Evolutionary conservation across 2,888 invertebrate species (phyloP).

Genomic region (Laothoe populi): DNA sequence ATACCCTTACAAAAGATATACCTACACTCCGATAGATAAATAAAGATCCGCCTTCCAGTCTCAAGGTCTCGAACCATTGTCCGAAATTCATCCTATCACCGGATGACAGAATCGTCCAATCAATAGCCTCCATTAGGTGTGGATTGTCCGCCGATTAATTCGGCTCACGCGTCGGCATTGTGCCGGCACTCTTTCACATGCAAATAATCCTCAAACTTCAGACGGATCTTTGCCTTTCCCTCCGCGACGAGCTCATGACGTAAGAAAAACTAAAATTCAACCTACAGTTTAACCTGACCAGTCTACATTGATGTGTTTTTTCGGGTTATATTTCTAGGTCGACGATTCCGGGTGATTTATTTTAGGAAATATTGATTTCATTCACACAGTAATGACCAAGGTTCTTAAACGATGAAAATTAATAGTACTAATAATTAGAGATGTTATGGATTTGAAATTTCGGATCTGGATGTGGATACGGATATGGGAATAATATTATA

Average conservation of each 20-base stretch:
- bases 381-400: too few relatives aligned
- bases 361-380: too few relatives aligned
- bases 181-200: slow-evolving; percentile 23
- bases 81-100: not conserved
- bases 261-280: not conserved
- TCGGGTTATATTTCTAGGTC: slow-evolving; percentile 5
- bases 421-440: too few relatives aligned
- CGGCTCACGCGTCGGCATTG: slow-evolving; percentile 18
- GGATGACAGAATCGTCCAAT: slow-evolving; percentile 1
- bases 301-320: not conserved
- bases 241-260: not conserved
- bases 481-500: too few relatives aligned
- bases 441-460: too few relatives aligned
- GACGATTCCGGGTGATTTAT: not conserved
- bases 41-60: not conserved
- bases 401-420: too few relatives aligned
- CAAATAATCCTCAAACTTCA: slow-evolving; percentile 20
- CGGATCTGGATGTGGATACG: too few relatives aligned
- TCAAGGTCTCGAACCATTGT: not conserved
- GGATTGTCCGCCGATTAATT: slow-evolving; percentile 24
- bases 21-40: not conserved
- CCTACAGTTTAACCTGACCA: slow-evolving; percentile 10
- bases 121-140: slow-evolving; percentile 26
- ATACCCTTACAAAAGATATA: too few relatives aligned
- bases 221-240: slow-evolving; percentile 1